Conservation (phyloP, 2,113 vertebrate genomes). For the Mystacornis crossleyi region DNA sequence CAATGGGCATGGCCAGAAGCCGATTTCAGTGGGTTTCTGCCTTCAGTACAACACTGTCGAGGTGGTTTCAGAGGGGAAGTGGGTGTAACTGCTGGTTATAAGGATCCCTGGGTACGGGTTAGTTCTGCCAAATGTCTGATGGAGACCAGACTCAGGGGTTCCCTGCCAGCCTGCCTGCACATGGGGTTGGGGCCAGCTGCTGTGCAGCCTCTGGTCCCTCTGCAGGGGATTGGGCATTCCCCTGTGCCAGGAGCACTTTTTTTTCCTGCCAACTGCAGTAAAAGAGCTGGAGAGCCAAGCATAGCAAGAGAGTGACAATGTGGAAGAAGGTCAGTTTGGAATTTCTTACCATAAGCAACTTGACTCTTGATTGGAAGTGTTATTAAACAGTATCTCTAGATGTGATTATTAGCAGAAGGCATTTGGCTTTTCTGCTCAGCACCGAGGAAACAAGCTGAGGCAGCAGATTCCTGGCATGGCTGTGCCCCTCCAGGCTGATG, state of each 20-base stretch:
- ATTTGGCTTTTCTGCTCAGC: neutral
- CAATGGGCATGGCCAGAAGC: neutral
- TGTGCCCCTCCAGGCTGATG: neutral
- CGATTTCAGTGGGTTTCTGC: neutral
- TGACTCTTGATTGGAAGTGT: neutral
- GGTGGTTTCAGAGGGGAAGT: neutral
- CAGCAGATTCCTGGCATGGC: neutral
- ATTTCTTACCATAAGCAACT: neutral
- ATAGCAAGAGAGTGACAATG: rapidly evolving
- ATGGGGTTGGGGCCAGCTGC: rapidly evolving
- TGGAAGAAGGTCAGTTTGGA: neutral
- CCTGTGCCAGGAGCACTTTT: neutral
- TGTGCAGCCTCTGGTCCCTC: neutral
- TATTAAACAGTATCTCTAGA: neutral
- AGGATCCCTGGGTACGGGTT: neutral
- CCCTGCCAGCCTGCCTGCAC: neutral
- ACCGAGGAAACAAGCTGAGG: neutral
- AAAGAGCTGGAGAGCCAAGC: neutral
- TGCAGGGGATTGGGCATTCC: neutral
- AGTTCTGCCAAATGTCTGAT: neutral
- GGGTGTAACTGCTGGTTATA: neutral
- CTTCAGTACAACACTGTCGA: rapidly evolving
- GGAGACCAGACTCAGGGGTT: neutral
- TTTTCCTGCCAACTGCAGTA: rapidly evolving
- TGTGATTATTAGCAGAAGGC: neutral